Evolutionary conservation across 2,113 vertebrate genomes (phyloP), one percentile per base, ranked within the genome.

Genomic region (Gadus chalcogrammus): DNA sequence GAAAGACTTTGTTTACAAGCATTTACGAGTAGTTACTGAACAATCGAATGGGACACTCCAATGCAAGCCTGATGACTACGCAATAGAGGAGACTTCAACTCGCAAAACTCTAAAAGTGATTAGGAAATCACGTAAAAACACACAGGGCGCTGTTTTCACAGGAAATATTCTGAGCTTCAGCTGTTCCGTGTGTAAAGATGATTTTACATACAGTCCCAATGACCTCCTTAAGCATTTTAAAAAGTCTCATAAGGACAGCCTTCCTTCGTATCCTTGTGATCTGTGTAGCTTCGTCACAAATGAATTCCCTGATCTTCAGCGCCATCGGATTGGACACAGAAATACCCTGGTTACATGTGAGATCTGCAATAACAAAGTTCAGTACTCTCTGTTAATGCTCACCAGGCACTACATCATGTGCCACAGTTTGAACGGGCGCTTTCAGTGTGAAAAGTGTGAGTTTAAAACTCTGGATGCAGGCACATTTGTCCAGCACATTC

Each of bases 401-500:
- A 98, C 95, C 70, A 95, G 96, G 79, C 97, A 99, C 83, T 98
- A 96, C 83, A 84, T 92, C 79, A 93, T 94, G 85, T 93, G 91
- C 69, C 97, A 99, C 89, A 97, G 97, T 88, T 85, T 91, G 53
- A 97, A 97, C 56, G 97, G 96, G 77, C 93, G 92, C 82, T 99
- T 98, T 74, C 89, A 86, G 15, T 99, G 97, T 89, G 94, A 97
- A 90, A 95, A 94, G 85, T 99, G 97, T 75, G 92, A 89, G 13
- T 99, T 99, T 84, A 95, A 92, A 22, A 99, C 97, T 13, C 70
- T 84, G 64, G 97, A 99, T 81, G 96, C 94, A 48, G 97, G 97
- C 62, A 99, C 97, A 0, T 98, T 97, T 84, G 96, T 99, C 82
- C 97, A 99, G 74, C 97, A 99, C 84, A 97, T 97, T 84, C 96